Percentiles rank a stretch among this genome's conserved stretches.
Evolutionary conservation across 2,797 vertebrate species (phyloP).

Genomic region (Premnoplex brunnescens): DNA sequence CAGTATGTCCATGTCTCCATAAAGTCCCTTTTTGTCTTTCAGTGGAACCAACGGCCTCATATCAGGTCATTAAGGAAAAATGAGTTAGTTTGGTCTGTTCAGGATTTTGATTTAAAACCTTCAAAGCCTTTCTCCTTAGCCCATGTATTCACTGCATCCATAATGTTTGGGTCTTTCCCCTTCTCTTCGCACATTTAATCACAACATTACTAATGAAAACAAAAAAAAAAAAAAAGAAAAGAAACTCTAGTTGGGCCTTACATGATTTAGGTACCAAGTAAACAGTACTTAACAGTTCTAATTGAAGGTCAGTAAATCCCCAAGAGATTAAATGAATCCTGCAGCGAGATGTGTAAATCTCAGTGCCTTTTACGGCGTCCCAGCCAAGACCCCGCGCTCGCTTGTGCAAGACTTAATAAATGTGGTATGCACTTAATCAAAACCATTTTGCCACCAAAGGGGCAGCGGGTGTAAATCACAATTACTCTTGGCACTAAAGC

Average conservation of each 20-base stretch:
- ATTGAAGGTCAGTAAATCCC: constrained; percentile 85
- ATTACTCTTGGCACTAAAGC: constrained; percentile 78
- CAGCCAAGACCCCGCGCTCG: constrained; percentile 58
- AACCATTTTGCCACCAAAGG: constrained; percentile 83
- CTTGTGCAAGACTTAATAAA: constrained; percentile 79
- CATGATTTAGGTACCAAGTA: constrained; percentile 80
- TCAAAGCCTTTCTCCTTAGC: constrained; percentile 25
- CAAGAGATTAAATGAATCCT: constrained; percentile 80
- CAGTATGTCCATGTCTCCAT: background rate
- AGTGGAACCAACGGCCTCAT: background rate
- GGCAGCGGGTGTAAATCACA: constrained; percentile 78
- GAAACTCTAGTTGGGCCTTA: constrained; percentile 68
- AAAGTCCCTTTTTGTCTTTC: background rate
- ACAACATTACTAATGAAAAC: constrained; percentile 73
- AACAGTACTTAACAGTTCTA: constrained; percentile 82
- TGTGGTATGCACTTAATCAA: constrained; percentile 82
- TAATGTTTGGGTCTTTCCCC: constrained; percentile 17
- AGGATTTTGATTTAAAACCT: constrained; percentile 41
- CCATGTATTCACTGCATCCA: background rate
- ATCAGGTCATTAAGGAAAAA: constrained; percentile 32
- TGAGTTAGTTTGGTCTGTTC: background rate
- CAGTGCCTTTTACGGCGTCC: constrained; percentile 70
- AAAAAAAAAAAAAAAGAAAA: constrained; percentile 31
- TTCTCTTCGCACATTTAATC: constrained; percentile 52
- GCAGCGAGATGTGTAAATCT: constrained; percentile 80